phyloP scores from a whole-genome alignment of 2,888 invertebrate species.

The Acleris sparsana region DNA sequence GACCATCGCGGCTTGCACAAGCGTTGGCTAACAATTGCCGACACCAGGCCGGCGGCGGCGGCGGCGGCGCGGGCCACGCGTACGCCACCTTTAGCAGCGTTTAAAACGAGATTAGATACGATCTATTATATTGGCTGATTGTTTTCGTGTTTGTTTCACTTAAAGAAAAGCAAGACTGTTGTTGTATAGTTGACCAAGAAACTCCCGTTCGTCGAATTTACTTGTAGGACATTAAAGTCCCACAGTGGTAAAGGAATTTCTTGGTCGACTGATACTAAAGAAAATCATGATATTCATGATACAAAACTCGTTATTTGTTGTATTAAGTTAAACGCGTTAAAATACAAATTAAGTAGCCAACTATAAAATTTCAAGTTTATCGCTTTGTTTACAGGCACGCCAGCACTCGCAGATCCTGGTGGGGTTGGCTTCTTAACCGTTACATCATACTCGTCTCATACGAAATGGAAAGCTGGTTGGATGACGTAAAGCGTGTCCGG shows the following conservation, averaged over 20 bases:
- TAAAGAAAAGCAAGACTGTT: background rate
- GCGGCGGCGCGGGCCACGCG: constrained; percentile 49
- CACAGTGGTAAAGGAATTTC: no score
- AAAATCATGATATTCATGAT: no score
- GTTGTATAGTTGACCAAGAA: no score
- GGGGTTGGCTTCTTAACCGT: constrained; percentile 17
- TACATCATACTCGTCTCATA: constrained; percentile 26
- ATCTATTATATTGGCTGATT: constrained; percentile 43
- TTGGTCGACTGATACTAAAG: no score
- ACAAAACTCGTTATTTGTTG: no score
- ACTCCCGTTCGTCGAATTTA: no score
- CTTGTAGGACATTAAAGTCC: no score
- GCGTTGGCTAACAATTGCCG: constrained; percentile 52
- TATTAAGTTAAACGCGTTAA: background rate
- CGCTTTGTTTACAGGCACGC: constrained; percentile 33
- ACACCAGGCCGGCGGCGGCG: constrained; percentile 12
- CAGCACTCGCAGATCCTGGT: constrained; percentile 17
- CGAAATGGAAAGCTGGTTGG: constrained; percentile 92
- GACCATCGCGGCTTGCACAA: constrained; percentile 65
- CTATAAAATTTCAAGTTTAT: constrained; percentile 18
- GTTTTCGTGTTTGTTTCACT: constrained; percentile 40
- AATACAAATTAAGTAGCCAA: background rate
- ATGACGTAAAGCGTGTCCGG: constrained; percentile 91
- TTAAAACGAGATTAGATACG: constrained; percentile 42
- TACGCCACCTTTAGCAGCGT: constrained; percentile 49